Evolutionary conservation across 2,888 invertebrate genomes (phyloP).

Genomic region (Acanthoscelides obtectus): DNA sequence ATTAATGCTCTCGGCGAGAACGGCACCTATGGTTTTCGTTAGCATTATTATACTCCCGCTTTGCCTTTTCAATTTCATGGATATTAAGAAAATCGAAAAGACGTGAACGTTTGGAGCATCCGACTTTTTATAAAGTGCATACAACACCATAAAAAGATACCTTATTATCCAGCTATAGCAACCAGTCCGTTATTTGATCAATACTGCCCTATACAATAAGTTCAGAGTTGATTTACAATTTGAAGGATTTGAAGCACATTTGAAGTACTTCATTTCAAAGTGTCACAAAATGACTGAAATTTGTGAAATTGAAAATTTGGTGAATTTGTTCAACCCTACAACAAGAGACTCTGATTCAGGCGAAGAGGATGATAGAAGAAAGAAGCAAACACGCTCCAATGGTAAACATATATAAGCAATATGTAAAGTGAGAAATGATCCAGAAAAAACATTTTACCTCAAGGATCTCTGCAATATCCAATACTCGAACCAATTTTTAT

Average conservation of each 20-base stretch:
- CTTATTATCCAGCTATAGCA: too few species aligned
- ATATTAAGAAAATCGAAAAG: too few species aligned
- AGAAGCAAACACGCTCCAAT: conserved; percentile 10
- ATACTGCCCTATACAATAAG: not conserved
- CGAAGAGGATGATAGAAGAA: conserved; percentile 28
- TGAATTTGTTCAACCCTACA: conserved; percentile 38
- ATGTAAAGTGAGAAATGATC: not conserved
- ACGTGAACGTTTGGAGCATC: too few species aligned
- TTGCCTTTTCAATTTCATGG: too few species aligned
- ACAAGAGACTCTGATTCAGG: conserved; percentile 36
- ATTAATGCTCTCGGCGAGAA: too few species aligned
- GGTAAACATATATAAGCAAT: conserved; percentile 3
- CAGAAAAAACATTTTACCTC: too few species aligned
- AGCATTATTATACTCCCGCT: too few species aligned
- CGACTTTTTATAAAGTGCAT: too few species aligned
- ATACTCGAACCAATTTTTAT: too few species aligned
- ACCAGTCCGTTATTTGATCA: not conserved
- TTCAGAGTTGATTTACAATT: not conserved
- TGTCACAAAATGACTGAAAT: conserved; percentile 30
- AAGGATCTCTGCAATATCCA: too few species aligned
- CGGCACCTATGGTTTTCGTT: too few species aligned
- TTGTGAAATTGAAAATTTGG: conserved; percentile 39
- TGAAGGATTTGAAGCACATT: not conserved
- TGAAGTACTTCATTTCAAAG: not conserved
- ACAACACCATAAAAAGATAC: too few species aligned